Conservation (phyloP, 2,888 invertebrate genomes). For the Nebria brevicollis region DNA sequence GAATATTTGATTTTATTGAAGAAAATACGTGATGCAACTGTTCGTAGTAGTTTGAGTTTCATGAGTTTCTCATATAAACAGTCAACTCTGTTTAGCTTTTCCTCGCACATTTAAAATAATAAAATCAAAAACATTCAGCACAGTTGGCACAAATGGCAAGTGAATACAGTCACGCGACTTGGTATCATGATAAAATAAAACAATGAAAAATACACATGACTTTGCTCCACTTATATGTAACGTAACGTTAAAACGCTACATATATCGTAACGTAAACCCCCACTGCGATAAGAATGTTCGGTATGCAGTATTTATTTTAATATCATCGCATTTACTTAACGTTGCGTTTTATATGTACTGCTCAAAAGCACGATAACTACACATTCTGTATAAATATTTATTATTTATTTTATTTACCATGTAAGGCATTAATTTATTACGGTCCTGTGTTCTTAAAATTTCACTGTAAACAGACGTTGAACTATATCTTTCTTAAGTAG, state of each 20-base stretch:
- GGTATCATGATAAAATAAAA: neutral
- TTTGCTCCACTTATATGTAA: neutral
- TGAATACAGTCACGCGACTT: neutral
- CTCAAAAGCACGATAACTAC: neutral
- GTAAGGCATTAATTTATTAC: too few relatives aligned
- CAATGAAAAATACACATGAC: neutral
- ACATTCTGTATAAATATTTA: neutral
- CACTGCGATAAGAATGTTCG: neutral
- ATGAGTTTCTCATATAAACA: neutral
- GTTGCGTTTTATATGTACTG: neutral
- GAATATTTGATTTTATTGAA: too few relatives aligned
- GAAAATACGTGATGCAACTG: too few relatives aligned
- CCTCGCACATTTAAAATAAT: neutral
- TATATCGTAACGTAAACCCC: neutral
- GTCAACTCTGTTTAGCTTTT: neutral
- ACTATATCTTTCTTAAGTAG: too few relatives aligned
- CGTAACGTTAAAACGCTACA: neutral
- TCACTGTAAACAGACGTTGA: too few relatives aligned
- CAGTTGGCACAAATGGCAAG: slow-evolving; percentile 1
- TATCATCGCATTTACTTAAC: neutral
- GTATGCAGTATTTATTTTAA: slow-evolving; percentile 1
- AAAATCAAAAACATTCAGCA: neutral
- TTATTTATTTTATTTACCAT: neutral
- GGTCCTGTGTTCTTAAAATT: too few relatives aligned
- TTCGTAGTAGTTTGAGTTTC: neutral